A percentile compares a stretch with the other conserved stretches of the same genome.
phyloP scores from a whole-genome alignment of 1,140 invertebrate species.

The Drosophila bifasciata region DNA sequence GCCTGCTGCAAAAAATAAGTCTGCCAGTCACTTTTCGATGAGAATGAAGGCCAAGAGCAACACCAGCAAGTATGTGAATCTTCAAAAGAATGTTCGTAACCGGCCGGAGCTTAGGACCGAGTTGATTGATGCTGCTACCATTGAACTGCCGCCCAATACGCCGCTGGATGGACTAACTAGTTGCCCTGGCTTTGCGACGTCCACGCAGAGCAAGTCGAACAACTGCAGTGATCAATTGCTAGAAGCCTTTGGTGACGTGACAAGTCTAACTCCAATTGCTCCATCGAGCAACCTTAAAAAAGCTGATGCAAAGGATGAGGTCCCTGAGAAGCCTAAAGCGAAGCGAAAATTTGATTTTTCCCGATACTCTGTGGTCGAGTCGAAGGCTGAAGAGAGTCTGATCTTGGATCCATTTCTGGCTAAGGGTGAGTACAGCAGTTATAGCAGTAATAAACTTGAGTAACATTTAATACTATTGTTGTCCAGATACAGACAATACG shows the following conservation, averaged over 20 bases:
- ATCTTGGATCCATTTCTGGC: conserved; percentile 16
- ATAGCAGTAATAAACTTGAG: too few relatives aligned
- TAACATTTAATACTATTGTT: not conserved
- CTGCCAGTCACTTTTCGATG: conserved; percentile 3
- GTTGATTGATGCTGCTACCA: conserved; percentile 12
- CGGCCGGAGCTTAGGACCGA: conserved; percentile 5
- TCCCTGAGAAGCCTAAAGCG: not conserved
- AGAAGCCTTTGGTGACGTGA: conserved; percentile 11
- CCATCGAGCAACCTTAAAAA: not conserved
- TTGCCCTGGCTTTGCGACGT: conserved; percentile 49
- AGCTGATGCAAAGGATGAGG: not conserved
- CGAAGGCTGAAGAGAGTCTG: conserved; percentile 17
- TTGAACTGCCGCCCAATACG: conserved; percentile 39
- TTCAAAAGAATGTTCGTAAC: conserved; percentile 9
- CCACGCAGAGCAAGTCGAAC: conserved; percentile 42
- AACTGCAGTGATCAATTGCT: conserved; percentile 17
- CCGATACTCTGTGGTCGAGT: conserved; percentile 45
- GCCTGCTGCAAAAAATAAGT: not conserved
- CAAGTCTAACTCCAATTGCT: conserved; percentile 44
- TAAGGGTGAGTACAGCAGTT: conserved; percentile 6
- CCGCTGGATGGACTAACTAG: conserved; percentile 40
- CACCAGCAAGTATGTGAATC: not conserved
- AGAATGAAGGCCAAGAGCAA: conserved; percentile 51
- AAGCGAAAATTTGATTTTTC: conserved; percentile 58
- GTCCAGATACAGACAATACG: not conserved